Evolutionary conservation across 2,113 vertebrate species (phyloP), one percentile per base, ranked within the genome.

Genomic region (Tupaia tana): DNA sequence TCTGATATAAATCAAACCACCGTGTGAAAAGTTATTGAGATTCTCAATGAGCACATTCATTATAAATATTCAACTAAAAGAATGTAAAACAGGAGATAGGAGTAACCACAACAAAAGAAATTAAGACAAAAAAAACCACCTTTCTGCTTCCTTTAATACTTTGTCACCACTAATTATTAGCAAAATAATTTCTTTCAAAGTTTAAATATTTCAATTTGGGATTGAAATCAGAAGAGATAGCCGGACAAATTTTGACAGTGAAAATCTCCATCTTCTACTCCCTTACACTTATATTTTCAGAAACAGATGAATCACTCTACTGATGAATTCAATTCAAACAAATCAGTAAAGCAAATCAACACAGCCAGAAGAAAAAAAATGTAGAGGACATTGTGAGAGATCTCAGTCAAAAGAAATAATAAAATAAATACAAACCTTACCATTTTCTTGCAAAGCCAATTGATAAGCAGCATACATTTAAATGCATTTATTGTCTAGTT

Each of bases 1-100:
- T 90, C 90, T 70, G 22, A 74, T 43, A 88, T 74, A 91, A 95
- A 86, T 91, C 73, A 96, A 95, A 82, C 15, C 59, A 96, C 73
- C 86, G 1, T 78, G 6, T 86, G 25, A 7, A 94, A 94, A 89
- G 34, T 83, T 94, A 95, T 86, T 96, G 83, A 82, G 20, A 95
- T 69, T 92, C 74, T 93, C 66, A 96, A 79, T 86, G 64, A 92
- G 91, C 6, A 61, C 3, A 63, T 93, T 94, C 31, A 58, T 92
- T 87, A 77, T 31, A 90, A 95, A 95, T 95, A 91, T 89, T 86
- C 54, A 93, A 86, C 63, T 71, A 71, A 88, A 79, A 54, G 19
- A 89, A 85, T 80, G 20, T 81, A 90, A 81, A 94, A 93, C 31
- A 92, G 25, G 20, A 85, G 9, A 58, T 74, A 59, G 31, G 19